These are phyloP conservation scores for Enteromius radiatus DNA, from an alignment of 2,797 vertebrate genomes.

Conservation along the genomic window DNA sequence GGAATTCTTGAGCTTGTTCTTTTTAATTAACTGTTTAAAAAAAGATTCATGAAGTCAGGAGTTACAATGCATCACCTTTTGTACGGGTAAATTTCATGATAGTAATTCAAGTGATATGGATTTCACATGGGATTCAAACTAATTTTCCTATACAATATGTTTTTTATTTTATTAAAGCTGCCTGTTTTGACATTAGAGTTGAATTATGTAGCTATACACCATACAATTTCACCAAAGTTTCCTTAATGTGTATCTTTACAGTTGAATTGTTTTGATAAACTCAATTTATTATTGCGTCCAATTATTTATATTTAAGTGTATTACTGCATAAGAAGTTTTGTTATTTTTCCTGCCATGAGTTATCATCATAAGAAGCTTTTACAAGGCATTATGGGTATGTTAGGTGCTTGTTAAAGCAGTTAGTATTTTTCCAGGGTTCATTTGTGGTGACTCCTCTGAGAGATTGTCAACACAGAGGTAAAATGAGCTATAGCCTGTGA, in stretches of 20 bases:
- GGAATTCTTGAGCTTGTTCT: not conserved
- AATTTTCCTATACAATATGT: too few relatives aligned
- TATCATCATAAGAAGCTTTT: not conserved
- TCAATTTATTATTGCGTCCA: not conserved
- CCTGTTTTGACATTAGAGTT: not conserved
- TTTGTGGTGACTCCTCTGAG: constrained; percentile 34
- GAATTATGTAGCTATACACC: not conserved
- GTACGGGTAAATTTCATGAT: too few relatives aligned
- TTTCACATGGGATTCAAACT: not conserved
- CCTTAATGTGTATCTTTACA: not conserved
- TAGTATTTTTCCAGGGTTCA: constrained; percentile 35
- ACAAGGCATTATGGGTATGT: not conserved
- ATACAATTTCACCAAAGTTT: not conserved
- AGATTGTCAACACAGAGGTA: constrained; percentile 19
- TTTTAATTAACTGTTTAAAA: not conserved
- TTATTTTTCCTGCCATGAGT: not conserved
- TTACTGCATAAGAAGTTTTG: not conserved
- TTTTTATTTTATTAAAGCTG: not conserved
- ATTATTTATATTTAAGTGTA: not conserved
- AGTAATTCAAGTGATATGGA: not conserved
- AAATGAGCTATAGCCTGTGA: constrained; percentile 44
- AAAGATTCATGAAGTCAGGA: too few relatives aligned
- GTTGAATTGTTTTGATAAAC: not conserved
- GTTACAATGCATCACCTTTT: too few relatives aligned
- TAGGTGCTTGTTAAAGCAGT: constrained; percentile 19